These are phyloP conservation scores for Drosophila grimshawi DNA, from an alignment of 1,140 invertebrate species.

Conservation along the genomic window DNA sequence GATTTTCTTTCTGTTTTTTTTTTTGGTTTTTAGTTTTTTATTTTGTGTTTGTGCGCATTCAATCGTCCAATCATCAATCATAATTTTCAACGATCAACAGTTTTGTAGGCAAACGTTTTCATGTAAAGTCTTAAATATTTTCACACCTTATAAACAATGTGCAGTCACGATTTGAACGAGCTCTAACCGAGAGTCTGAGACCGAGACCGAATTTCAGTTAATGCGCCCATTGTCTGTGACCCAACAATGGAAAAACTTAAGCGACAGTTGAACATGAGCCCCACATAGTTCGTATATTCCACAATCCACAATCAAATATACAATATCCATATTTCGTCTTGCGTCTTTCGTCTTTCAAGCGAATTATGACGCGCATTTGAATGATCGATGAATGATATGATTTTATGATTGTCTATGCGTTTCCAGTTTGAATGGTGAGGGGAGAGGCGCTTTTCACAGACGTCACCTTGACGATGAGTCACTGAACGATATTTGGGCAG, in stretches of 20 bases:
- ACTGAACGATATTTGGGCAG: conserved; percentile 29
- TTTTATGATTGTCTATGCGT: conserved; percentile 51
- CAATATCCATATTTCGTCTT: not conserved
- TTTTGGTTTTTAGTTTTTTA: conserved; percentile 28
- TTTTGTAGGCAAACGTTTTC: conserved; percentile 81
- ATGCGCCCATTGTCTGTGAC: conserved; percentile 70
- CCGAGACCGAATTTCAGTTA: conserved; percentile 20
- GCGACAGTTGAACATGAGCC: conserved; percentile 68
- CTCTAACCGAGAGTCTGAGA: not conserved
- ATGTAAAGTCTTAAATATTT: conserved; percentile 84
- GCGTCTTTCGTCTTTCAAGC: conserved; percentile 60
- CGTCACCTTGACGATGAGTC: conserved; percentile 62
- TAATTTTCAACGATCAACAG: conserved; percentile 84
- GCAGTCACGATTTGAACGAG: conserved; percentile 70
- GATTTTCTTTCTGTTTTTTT: conserved; percentile 24
- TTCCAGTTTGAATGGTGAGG: not conserved
- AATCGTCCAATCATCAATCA: conserved; percentile 82
- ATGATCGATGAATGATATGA: conserved; percentile 76
- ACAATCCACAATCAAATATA: not conserved
- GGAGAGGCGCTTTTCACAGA: conserved; percentile 7
- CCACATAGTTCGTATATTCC: conserved; percentile 21
- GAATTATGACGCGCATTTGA: conserved; percentile 72
- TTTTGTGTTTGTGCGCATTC: conserved; percentile 60
- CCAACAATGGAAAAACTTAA: conserved; percentile 56
- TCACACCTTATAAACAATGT: conserved; percentile 84